Evolutionary conservation across 2,888 invertebrate species (phyloP).

Genomic region (Pandemis cinnamomeana): DNA sequence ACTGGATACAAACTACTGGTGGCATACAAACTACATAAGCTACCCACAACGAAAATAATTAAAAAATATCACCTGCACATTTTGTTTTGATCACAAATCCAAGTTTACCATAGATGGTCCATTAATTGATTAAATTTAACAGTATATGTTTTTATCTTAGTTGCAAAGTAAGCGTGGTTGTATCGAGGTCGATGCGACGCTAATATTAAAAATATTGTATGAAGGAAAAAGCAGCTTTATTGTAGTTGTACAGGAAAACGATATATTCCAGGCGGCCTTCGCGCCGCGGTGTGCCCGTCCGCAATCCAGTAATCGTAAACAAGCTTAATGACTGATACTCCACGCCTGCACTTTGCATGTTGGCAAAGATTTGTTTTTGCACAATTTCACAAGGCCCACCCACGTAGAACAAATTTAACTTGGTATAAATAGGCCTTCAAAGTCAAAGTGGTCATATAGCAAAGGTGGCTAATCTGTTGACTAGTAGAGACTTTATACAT

Average conservation of each 20-base stretch:
- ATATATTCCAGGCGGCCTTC: slow-evolving; percentile 27
- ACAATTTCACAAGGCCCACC: not conserved
- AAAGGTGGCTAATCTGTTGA: too few relatives aligned
- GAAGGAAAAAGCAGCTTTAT: slow-evolving; percentile 28
- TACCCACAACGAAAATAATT: slow-evolving; percentile 10
- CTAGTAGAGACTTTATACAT: too few relatives aligned
- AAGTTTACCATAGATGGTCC: not conserved
- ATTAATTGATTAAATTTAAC: too few relatives aligned
- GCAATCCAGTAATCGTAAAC: slow-evolving; percentile 13
- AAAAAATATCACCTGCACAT: slow-evolving; percentile 24
- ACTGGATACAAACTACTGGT: not conserved
- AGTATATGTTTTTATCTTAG: not conserved
- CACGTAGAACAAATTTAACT: not conserved
- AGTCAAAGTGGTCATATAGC: not conserved
- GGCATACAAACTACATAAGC: not conserved
- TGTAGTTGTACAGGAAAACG: slow-evolving; percentile 29
- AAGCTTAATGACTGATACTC: slow-evolving; percentile 1
- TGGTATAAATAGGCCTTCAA: not conserved
- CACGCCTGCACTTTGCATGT: slow-evolving; percentile 14
- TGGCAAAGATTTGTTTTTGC: slow-evolving; percentile 14
- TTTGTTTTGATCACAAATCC: not conserved
- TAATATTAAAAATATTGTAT: slow-evolving; percentile 10
- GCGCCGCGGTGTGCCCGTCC: not conserved
- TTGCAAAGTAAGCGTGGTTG: slow-evolving; percentile 5
- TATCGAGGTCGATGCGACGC: slow-evolving; percentile 8